Evolutionary conservation across 2,113 vertebrate genomes (phyloP), one percentile per base, ranked within the genome.

Genomic region (Pollachius pollachius): DNA sequence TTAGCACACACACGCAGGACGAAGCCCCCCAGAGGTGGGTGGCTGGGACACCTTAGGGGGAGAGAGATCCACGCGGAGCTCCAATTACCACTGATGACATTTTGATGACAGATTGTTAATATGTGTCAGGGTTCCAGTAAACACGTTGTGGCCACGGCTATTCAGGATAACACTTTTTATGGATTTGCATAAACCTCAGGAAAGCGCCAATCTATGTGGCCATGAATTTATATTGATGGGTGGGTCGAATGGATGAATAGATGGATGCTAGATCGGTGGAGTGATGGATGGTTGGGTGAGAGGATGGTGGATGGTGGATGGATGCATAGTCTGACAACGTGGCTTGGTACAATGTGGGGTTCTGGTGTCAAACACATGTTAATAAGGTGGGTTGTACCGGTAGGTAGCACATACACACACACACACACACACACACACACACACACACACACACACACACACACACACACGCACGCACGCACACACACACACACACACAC

Each of bases 71-170:
- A 59, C 78, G 58, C 71, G 84, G 83, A 81, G 68, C 85, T 87
- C 81, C 85, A 87, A 89, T 89, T 88, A 89, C 71, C 67, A 76
- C 71, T 88, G 88, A 85, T 85, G 87, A 75, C 81, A 69, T 84
- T 89, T 88, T 85, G 85, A 90, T 89, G 85, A 84, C 30, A 23
- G 80, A 79, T 75, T 73, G 72, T 90, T 87, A 84, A 85, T 82
- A 85, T 86, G 75, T 87, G 79, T 74, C 75, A 78, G 68, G 37
- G 70, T 80, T 71, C 61, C 68, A 59, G 68, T 64, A 37, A 34
- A 64, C 30, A 71, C 71, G 66, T 75, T 80, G 81, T 76, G 75
- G 79, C 70, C 77, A 81, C 84, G 77, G 2, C 84, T 82, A 17
- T 74, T 77, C 64, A 81, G 68, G 41, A 65, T 72, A 68, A 21